These are phyloP conservation scores for Sander vitreus DNA, from an alignment of 2,113 vertebrate genomes.

Conservation along the genomic window DNA sequence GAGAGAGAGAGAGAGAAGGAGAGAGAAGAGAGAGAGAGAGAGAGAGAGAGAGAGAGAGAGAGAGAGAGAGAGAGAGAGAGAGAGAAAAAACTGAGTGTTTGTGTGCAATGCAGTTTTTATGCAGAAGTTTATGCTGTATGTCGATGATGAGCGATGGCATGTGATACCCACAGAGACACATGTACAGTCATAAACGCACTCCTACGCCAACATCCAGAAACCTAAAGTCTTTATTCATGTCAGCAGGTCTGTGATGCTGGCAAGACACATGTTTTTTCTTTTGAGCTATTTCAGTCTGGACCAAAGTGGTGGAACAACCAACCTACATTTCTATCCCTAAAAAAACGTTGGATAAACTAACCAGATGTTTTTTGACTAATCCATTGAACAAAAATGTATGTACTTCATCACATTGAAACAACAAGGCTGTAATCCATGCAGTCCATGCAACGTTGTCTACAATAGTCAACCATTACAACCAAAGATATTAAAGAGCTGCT, in stretches of 20 bases:
- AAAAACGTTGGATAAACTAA: no score
- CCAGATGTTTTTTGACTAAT: no score
- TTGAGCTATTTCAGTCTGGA: not conserved
- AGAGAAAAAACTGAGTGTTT: no score
- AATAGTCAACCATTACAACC: no score
- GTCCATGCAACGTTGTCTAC: no score
- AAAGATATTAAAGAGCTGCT: no score
- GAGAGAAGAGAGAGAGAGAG: no score
- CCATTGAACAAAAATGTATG: no score
- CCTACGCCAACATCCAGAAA: not conserved
- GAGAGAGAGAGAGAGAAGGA: slow-evolving; percentile 28
- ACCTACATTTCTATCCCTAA: no score
- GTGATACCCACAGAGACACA: not conserved
- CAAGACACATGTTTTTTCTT: not conserved
- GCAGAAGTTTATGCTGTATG: not conserved
- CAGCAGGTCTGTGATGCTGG: not conserved
- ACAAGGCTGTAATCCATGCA: no score
- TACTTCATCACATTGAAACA: no score
- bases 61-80: slow-evolving; percentile 40
- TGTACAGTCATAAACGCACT: not conserved
- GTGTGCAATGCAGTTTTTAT: not conserved
- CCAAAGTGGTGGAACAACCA: no score
- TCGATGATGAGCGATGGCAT: not conserved
- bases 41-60: slow-evolving; percentile 28
- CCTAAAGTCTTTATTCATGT: not conserved